phyloP scores from a whole-genome alignment of 1,140 invertebrate species.

The Drosophila arizonae region DNA sequence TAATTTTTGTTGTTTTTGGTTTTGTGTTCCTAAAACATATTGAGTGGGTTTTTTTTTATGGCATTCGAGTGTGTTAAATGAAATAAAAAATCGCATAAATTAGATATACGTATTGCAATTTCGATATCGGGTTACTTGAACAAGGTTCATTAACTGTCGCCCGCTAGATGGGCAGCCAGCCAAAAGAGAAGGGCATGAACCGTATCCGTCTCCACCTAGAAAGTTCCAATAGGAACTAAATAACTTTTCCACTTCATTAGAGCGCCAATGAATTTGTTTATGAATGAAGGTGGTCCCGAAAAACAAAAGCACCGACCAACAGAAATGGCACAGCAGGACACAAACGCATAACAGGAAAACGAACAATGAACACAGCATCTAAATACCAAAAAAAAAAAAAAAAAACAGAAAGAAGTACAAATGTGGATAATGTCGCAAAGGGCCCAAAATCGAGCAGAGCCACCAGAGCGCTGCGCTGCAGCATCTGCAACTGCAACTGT shows the following conservation, averaged over 20 bases:
- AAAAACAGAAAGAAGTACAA: slow-evolving; percentile 19
- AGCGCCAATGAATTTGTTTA: slow-evolving; percentile 52
- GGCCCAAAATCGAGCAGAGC: slow-evolving; percentile 30
- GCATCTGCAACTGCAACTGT: slow-evolving; percentile 27
- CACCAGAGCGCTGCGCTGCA: slow-evolving; percentile 38
- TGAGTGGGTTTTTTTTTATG: slow-evolving; percentile 71
- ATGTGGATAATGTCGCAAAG: slow-evolving; percentile 52
- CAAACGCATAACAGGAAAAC: slow-evolving; percentile 64
- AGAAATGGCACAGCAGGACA: slow-evolving; percentile 56
- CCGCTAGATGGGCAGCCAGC: slow-evolving; percentile 8
- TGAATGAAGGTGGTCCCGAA: slow-evolving; percentile 46
- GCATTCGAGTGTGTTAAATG: slow-evolving; percentile 69
- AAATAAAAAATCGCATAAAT: slow-evolving; percentile 77
- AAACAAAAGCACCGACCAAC: background rate
- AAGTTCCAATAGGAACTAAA: slow-evolving; percentile 34
- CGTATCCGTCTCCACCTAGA: slow-evolving; percentile 19
- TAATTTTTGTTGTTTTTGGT: slow-evolving; percentile 25
- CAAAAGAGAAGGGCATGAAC: slow-evolving; percentile 65
- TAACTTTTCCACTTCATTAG: slow-evolving; percentile 53
- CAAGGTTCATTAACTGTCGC: slow-evolving; percentile 69
- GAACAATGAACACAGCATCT: slow-evolving; percentile 21
- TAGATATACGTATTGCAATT: slow-evolving; percentile 75
- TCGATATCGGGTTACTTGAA: slow-evolving; percentile 75
- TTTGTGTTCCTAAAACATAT: slow-evolving; percentile 55
- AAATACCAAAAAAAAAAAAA: slow-evolving; percentile 25